phyloP scores from a whole-genome alignment of 2,113 vertebrate genomes.

The Petromus typicus region DNA sequence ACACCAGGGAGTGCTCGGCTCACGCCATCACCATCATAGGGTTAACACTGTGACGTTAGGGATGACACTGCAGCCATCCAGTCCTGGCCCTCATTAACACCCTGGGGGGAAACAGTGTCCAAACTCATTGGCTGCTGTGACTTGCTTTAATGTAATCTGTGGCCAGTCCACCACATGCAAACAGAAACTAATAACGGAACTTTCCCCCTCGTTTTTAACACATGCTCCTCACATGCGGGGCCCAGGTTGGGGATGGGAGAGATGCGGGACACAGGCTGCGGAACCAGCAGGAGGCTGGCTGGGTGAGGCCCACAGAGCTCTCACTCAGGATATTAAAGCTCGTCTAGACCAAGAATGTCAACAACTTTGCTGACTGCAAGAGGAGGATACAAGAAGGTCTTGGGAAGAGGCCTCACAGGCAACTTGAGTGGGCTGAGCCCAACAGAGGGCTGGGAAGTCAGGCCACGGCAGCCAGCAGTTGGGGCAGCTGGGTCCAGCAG shows the following conservation, averaged over 20 bases:
- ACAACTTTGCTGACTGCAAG: background rate
- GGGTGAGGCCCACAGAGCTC: rapidly evolving
- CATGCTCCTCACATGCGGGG: background rate
- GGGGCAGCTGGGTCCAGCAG: background rate
- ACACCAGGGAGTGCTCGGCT: background rate
- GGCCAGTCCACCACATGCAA: background rate
- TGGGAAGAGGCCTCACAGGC: background rate
- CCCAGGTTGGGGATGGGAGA: background rate
- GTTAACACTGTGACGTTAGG: too few species aligned
- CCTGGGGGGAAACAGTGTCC: rapidly evolving
- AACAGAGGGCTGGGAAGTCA: background rate
- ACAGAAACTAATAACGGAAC: background rate
- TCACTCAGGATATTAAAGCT: background rate
- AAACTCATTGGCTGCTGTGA: background rate
- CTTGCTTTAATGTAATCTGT: background rate
- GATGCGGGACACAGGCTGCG: rapidly evolving
- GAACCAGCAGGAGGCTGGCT: background rate
- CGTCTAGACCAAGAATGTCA: background rate
- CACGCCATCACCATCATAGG: background rate
- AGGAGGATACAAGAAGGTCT: background rate
- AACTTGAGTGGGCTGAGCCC: background rate
- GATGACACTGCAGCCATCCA: background rate
- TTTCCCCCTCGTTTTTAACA: background rate
- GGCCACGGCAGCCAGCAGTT: rapidly evolving
- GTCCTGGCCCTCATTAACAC: background rate